Evolutionary conservation across 2,113 vertebrate genomes (phyloP).

Genomic region (Leucoraja erinaceus): DNA sequence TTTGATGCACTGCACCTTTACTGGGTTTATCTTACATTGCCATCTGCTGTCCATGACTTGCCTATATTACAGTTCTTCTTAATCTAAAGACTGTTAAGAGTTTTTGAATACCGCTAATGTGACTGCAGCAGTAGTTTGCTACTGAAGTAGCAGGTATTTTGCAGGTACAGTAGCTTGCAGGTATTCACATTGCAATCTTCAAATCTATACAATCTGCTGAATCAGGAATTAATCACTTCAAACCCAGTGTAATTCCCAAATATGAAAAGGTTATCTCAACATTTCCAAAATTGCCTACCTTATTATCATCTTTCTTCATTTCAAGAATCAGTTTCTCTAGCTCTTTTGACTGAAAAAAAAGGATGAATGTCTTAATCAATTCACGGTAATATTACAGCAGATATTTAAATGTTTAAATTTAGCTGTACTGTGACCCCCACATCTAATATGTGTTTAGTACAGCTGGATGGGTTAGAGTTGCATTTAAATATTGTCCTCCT

Average conservation of each 20-base stretch:
- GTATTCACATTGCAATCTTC: background rate
- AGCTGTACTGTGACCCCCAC: too few relatives aligned
- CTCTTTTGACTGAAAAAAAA: slow-evolving; percentile 64
- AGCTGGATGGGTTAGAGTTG: background rate
- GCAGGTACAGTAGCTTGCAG: too few relatives aligned
- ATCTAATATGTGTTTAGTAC: background rate
- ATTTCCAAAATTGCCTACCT: slow-evolving; percentile 61
- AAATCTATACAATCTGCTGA: background rate
- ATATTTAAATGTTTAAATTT: too few relatives aligned
- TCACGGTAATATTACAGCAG: background rate
- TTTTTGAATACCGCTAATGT: background rate
- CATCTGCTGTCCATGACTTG: background rate
- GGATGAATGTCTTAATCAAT: background rate
- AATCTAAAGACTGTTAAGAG: background rate
- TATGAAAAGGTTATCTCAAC: background rate
- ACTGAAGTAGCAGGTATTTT: too few relatives aligned
- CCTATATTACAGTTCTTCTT: background rate
- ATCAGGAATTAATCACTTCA: background rate
- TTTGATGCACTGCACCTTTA: background rate
- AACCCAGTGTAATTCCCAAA: background rate
- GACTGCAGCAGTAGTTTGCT: background rate
- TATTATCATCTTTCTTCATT: slow-evolving; percentile 79
- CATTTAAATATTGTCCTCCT: background rate
- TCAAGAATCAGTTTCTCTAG: slow-evolving; percentile 86
- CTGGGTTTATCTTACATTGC: background rate